phyloP scores from a whole-genome alignment of 2,113 vertebrate genomes.

The Tapirus terrestris region DNA sequence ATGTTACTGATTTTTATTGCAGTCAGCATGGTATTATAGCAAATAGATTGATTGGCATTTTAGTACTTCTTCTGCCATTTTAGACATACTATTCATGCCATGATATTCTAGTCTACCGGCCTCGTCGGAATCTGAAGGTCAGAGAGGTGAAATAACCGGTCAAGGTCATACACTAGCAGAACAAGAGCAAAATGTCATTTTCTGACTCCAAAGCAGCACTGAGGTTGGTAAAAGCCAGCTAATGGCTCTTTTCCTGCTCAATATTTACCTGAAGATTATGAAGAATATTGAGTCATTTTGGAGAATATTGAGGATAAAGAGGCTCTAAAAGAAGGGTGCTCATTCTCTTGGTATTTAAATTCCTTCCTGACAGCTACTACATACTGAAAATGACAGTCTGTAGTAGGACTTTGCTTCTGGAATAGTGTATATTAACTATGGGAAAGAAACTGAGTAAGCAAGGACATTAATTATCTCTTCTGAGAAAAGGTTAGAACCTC shows the following conservation, averaged over 20 bases:
- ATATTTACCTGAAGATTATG: not conserved
- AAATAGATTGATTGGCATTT: not conserved
- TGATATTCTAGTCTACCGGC: not conserved
- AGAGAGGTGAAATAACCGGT: not conserved
- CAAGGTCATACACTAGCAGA: not conserved
- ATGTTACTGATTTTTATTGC: not conserved
- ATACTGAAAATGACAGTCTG: not conserved
- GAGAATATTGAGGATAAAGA: not conserved
- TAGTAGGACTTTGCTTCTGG: not conserved
- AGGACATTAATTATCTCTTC: not conserved
- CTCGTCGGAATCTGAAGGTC: not conserved
- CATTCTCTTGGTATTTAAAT: not conserved
- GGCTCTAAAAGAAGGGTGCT: not conserved
- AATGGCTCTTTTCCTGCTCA: not conserved
- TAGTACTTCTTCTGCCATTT: not conserved
- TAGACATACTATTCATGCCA: not conserved
- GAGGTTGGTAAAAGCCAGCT: not conserved
- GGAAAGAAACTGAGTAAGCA: not conserved
- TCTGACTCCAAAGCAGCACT: not conserved
- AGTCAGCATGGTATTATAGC: not conserved
- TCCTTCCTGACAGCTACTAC: not conserved
- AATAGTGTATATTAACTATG: slow-evolving; percentile 1
- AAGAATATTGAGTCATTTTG: not conserved
- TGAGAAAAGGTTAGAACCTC: not conserved
- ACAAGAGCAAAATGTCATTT: not conserved